Percentiles rank a stretch among this genome's conserved stretches.
Conservation (phyloP, 2,113 vertebrate species). For the Osmerus mordax region DNA sequence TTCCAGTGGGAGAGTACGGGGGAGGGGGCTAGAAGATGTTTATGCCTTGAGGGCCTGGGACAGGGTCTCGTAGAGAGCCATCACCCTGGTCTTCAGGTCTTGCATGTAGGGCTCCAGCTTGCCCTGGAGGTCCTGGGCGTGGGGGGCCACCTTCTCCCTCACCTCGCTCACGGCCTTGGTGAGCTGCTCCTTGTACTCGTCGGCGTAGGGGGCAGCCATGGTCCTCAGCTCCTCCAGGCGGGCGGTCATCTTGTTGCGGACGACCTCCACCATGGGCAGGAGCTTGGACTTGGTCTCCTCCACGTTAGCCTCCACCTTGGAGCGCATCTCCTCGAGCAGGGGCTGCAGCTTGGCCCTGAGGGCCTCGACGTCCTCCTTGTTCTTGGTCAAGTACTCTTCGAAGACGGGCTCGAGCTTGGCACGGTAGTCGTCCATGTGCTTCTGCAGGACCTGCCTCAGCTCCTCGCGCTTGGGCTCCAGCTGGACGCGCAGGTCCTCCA, state of each 20-base stretch:
- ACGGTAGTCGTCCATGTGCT: constrained; percentile 63
- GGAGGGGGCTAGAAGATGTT: neutral
- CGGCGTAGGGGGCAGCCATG: constrained; percentile 58
- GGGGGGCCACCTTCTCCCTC: constrained; percentile 45
- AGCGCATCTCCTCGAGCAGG: constrained; percentile 55
- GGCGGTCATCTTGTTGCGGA: constrained; percentile 67
- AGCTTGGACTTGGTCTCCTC: constrained; percentile 69
- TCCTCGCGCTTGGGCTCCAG: constrained; percentile 66
- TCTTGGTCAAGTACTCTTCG: constrained; percentile 56
- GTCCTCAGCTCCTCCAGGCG: constrained; percentile 67
- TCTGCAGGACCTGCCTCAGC: constrained; percentile 67
- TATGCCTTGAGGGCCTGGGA: constrained; percentile 12
- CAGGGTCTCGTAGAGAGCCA: constrained; percentile 26
- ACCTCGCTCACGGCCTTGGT: constrained; percentile 55
- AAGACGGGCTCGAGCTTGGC: constrained; percentile 63
- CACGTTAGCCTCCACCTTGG: constrained; percentile 61
- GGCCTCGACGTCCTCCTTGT: constrained; percentile 41
- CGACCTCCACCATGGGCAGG: constrained; percentile 60
- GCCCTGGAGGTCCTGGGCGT: constrained; percentile 38
- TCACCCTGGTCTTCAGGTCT: constrained; percentile 60
- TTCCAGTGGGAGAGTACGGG: neutral
- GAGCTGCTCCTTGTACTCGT: constrained; percentile 60
- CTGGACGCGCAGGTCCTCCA: constrained; percentile 62
- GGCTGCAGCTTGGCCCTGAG: constrained; percentile 62
- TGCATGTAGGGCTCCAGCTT: constrained; percentile 46